Evolutionary conservation across 2,888 invertebrate genomes (phyloP), one percentile per base, ranked within the genome.

Genomic region (Ephialtes manifestator): DNA sequence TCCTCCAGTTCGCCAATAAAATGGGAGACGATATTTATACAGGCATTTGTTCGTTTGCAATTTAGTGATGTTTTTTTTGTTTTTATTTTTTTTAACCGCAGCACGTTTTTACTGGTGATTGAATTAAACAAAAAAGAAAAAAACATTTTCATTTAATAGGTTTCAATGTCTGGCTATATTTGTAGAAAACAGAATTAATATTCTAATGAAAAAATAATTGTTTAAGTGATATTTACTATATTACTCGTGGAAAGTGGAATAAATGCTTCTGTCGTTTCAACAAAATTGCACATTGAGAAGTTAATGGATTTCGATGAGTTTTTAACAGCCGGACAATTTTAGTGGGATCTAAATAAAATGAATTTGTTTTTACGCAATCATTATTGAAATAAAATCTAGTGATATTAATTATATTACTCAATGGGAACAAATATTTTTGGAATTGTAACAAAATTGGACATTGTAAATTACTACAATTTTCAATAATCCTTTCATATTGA

Each of bases 1-100:
- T 65, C 13, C 60, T 31, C 4, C 20, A 58, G 39, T 24, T 71
- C 18, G 63, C 31, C 20, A 46, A 46, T 67, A 20, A 67, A 67
- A 67, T 4, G n/a, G 10, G 24, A 39, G 39, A 65, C 18, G 18
- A 65, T 35, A 20, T 65, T 35, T 20, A 28, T 65, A 20, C 20
- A 39, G 18, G 10, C 39, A 65, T 65, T 43, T 39, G 39, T 35
- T 39, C 39, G 65, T 20, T 31, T 15, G n/a, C 5, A 39, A 18
- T 35, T 65, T 31, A n/a, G 7, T 13, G 31, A n/a, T 31, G n/a
- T 60, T 60, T 60, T 60, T 60, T 60, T 31, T 31, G 0, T n/a
- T n/a, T 15, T 60, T 31, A 1, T 18, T 31, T 31, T 31, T 1
- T n/a, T n/a, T n/a, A n/a, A 24, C 24, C 24, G 24, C 24, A 24